A percentile compares a stretch with the other conserved stretches of the same genome.
phyloP scores from a whole-genome alignment of 2,113 vertebrate genomes.

The Plecotus auritus region DNA sequence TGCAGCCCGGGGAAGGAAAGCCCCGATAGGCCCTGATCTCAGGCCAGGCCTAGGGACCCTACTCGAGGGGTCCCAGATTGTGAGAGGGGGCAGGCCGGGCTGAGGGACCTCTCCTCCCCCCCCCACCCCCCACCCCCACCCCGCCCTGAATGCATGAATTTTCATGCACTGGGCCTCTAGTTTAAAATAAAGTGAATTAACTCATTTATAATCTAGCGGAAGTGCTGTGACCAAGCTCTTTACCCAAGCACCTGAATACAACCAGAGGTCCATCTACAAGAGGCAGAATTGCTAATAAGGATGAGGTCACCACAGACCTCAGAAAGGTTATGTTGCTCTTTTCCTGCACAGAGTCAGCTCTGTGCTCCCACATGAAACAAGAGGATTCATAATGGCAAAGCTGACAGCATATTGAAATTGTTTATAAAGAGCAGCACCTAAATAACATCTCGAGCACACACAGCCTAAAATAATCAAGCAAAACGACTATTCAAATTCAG shows the following conservation, averaged over 20 bases:
- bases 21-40: too few species aligned
- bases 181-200: conserved; percentile 59
- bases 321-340: neutral
- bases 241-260: neutral
- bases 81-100: too few species aligned
- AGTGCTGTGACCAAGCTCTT: neutral
- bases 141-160: too few species aligned
- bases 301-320: neutral
- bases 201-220: neutral
- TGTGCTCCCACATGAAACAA: neutral
- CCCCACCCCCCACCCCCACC: too few species aligned
- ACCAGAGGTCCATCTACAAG: neutral
- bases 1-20: too few species aligned
- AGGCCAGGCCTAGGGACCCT: too few species aligned
- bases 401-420: neutral
- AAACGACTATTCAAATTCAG: neutral
- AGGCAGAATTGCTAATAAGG: neutral
- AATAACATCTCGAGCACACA: neutral
- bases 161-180: too few species aligned
- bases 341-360: neutral
- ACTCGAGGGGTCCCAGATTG: too few species aligned
- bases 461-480: neutral
- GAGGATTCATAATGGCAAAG: neutral
- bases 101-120: too few species aligned
- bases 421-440: neutral